phyloP scores from a whole-genome alignment of 2,888 invertebrate genomes.

The Drosophila maculinotata region DNA sequence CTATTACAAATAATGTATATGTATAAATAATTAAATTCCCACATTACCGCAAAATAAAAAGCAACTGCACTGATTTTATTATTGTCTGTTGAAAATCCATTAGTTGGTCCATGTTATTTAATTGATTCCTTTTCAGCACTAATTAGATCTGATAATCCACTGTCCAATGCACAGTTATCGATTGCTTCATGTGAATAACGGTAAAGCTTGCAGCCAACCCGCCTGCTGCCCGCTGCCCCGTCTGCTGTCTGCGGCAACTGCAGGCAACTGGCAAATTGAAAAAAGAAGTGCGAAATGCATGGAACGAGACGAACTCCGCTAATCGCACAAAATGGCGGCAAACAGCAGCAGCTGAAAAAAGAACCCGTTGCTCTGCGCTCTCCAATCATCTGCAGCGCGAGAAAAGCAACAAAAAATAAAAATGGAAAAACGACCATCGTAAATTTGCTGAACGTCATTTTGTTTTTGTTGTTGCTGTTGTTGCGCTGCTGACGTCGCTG shows the following conservation, averaged over 20 bases:
- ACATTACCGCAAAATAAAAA: too few relatives aligned
- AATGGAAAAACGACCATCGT: constrained; percentile 32
- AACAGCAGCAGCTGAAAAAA: constrained; percentile 30
- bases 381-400: constrained; percentile 28
- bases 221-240: neutral
- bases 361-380: constrained; percentile 15
- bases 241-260: constrained; percentile 37
- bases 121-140: constrained; percentile 12
- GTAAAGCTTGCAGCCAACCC: constrained; percentile 3
- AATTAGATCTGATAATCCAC: constrained; percentile 41
- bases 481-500: constrained; percentile 39
- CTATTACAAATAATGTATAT: too few relatives aligned
- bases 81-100: neutral
- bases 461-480: constrained; percentile 10
- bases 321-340: constrained; percentile 79
- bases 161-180: constrained; percentile 37
- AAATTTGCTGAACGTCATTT: constrained; percentile 66
- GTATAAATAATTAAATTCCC: neutral
- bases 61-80: neutral
- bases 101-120: constrained; percentile 6
- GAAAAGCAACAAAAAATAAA: constrained; percentile 18
- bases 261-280: constrained; percentile 54
- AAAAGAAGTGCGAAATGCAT: constrained; percentile 16
- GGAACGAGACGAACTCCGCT: constrained; percentile 49
- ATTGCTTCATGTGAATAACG: constrained; percentile 41